These are phyloP conservation scores for Drosophila insularis DNA, from an alignment of 1,140 invertebrate genomes.

Conservation along the genomic window DNA sequence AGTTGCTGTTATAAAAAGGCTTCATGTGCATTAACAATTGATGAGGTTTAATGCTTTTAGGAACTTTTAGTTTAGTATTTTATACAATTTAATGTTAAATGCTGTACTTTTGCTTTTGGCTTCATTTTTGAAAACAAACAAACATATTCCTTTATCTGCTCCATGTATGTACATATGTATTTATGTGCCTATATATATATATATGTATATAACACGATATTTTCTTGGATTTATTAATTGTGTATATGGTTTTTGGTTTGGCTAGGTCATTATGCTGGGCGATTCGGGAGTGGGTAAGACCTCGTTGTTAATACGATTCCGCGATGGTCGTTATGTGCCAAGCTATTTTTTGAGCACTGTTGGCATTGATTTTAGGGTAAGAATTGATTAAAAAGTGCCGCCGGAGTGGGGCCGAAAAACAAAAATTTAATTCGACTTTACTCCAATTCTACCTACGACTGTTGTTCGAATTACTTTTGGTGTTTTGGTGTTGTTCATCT, in stretches of 20 bases:
- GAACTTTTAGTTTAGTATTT: neutral
- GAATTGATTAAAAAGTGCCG: constrained; percentile 33
- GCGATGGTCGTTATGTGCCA: constrained; percentile 92
- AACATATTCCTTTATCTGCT: neutral
- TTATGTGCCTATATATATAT: neutral
- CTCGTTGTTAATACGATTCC: constrained; percentile 92
- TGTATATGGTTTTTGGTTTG: constrained; percentile 26
- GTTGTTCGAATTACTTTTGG: constrained; percentile 34
- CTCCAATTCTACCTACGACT: neutral
- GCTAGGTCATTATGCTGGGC: constrained; percentile 93
- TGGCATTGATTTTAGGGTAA: constrained; percentile 97
- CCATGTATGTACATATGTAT: too few species aligned
- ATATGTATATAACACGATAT: constrained; percentile 29
- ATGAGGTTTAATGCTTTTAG: neutral
- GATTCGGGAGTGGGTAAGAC: constrained; percentile 96
- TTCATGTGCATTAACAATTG: neutral
- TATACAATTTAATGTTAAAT: neutral
- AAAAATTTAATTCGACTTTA: neutral
- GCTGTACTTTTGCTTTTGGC: neutral
- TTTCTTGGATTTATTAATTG: constrained; percentile 19
- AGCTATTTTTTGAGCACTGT: constrained; percentile 97
- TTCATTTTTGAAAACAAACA: too few species aligned
- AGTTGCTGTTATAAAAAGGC: neutral
- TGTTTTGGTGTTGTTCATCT: constrained; percentile 54
- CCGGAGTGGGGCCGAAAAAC: neutral